Percentiles rank a stretch among this genome's conserved stretches.
phyloP scores from a whole-genome alignment of 2,888 invertebrate species.

The Drosophila subquinaria region DNA sequence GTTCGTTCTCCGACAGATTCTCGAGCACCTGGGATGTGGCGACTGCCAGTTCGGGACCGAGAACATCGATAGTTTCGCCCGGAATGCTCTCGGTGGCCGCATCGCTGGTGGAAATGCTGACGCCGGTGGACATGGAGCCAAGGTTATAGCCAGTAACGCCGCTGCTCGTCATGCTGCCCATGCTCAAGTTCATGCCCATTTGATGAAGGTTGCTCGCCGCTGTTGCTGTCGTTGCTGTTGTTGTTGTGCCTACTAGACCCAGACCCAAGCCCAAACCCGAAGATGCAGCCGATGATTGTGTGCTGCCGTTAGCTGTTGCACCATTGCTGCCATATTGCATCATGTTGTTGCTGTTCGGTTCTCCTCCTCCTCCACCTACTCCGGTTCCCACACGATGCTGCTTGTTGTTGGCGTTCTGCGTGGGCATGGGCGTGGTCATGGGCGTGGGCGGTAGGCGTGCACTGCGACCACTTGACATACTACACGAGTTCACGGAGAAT shows the following conservation, averaged over 20 bases:
- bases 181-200: constrained; percentile 56
- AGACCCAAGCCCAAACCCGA: not conserved
- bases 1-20: constrained; percentile 85
- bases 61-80: constrained; percentile 80
- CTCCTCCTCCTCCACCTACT: constrained; percentile 47
- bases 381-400: constrained; percentile 37
- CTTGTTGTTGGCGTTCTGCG: constrained; percentile 29
- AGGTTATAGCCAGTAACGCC: constrained; percentile 42
- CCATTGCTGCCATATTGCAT: constrained; percentile 59
- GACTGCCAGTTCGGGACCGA: constrained; percentile 83
- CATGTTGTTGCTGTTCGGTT: constrained; percentile 80
- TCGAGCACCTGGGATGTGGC: constrained; percentile 85
- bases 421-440: constrained; percentile 60
- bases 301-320: constrained; percentile 34
- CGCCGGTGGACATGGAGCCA: constrained; percentile 41
- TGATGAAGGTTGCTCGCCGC: constrained; percentile 43
- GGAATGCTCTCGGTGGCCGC: constrained; percentile 75
- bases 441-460: constrained; percentile 85
- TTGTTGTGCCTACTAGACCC: constrained; percentile 7
- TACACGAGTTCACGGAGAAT: constrained; percentile 51
- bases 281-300: constrained; percentile 19
- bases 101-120: constrained; percentile 59
- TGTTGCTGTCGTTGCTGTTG: not conserved
- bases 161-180: constrained; percentile 42
- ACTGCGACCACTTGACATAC: constrained; percentile 85